Percentiles rank a stretch among this genome's conserved stretches.
phyloP scores from a whole-genome alignment of 2,888 invertebrate genomes.

The Erebia ligea region DNA sequence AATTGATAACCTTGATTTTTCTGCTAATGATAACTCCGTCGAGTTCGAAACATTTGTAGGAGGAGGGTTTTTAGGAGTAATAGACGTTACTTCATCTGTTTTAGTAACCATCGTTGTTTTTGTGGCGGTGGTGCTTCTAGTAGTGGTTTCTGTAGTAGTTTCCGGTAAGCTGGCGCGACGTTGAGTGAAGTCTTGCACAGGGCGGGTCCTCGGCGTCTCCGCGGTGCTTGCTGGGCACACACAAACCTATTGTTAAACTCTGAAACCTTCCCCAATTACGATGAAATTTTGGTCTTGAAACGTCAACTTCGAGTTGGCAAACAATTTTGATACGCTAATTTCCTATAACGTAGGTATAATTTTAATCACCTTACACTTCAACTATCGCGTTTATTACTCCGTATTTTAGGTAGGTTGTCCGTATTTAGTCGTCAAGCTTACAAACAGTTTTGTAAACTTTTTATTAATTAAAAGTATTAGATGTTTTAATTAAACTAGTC shows the following conservation, averaged over 20 bases:
- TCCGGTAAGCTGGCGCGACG: slow-evolving; percentile 44
- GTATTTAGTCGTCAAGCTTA: no score
- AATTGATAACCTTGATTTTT: slow-evolving; percentile 70
- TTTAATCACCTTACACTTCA: no score
- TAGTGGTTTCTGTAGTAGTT: slow-evolving; percentile 23
- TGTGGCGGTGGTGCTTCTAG: slow-evolving; percentile 10
- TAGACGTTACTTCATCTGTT: slow-evolving; percentile 4
- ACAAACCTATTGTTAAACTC: slow-evolving; percentile 60
- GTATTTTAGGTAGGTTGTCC: no score
- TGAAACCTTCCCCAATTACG: not conserved
- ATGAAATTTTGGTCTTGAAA: not conserved
- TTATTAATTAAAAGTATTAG: no score
- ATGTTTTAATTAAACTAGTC: not conserved
- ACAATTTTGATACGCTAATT: no score
- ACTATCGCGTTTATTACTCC: no score
- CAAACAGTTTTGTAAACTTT: no score
- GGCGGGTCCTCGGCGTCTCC: slow-evolving; percentile 36
- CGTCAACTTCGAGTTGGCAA: no score
- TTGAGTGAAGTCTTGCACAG: slow-evolving; percentile 32
- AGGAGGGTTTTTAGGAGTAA: not conserved
- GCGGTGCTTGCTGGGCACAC: slow-evolving; percentile 62
- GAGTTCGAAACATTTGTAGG: slow-evolving; percentile 4
- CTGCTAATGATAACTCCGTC: slow-evolving; percentile 59
- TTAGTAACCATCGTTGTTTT: slow-evolving; percentile 15
- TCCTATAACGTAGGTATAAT: no score